These are phyloP conservation scores for Hydraecia micacea DNA, from an alignment of 2,888 invertebrate genomes.

Conservation along the genomic window DNA sequence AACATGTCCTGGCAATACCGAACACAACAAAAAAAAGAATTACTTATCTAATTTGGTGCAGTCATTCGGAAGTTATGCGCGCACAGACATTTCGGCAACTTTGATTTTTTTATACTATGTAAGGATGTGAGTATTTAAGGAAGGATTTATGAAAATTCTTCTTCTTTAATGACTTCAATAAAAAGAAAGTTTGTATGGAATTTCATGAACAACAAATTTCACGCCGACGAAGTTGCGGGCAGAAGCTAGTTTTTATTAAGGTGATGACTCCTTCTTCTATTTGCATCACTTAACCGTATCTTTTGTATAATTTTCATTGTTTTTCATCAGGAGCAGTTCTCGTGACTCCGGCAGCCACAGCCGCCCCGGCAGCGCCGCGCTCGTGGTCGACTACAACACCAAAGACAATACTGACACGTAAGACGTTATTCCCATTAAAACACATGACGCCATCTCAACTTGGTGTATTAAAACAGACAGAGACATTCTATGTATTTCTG, in stretches of 20 bases:
- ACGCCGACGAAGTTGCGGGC: not conserved
- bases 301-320: not conserved
- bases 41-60: no score
- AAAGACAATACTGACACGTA: slow-evolving; percentile 84
- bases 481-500: not conserved
- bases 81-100: no score
- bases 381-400: slow-evolving; percentile 84
- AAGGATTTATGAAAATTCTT: not conserved
- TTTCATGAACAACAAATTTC: not conserved
- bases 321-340: slow-evolving; percentile 87
- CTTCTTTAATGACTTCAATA: no score
- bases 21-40: no score
- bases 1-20: no score
- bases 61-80: no score
- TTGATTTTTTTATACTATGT: no score
- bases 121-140: not conserved
- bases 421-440: slow-evolving; percentile 59
- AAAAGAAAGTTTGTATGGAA: not conserved
- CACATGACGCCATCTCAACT: not conserved
- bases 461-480: not conserved
- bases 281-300: not conserved
- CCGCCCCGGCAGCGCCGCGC: slow-evolving; percentile 91
- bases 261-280: not conserved
- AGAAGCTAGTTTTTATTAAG: not conserved
- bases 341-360: slow-evolving; percentile 94